phyloP scores from a whole-genome alignment of 2,113 vertebrate genomes.

The Corythornis cristatus region DNA sequence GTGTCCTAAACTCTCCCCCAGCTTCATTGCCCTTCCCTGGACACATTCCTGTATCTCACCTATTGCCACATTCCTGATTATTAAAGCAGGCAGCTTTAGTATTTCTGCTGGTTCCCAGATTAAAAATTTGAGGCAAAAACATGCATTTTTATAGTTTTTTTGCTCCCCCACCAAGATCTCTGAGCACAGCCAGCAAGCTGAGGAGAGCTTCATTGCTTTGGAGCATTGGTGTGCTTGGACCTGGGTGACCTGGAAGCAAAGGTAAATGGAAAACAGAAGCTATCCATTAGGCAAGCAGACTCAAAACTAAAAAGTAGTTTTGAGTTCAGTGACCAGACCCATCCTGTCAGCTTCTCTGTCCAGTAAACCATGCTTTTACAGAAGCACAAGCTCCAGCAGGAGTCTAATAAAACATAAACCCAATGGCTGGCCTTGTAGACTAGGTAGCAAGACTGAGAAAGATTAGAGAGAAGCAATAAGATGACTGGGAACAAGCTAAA shows the following conservation, averaged over 20 bases:
- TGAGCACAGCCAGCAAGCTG: neutral
- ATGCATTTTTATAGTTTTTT: neutral
- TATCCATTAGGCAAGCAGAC: neutral
- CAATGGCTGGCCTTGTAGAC: fast-evolving
- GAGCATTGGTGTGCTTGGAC: neutral
- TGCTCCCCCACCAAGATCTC: neutral
- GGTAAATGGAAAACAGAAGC: neutral
- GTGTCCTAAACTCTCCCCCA: neutral
- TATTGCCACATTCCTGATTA: neutral
- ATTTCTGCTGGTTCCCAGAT: neutral
- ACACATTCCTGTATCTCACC: neutral
- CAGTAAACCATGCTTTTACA: neutral
- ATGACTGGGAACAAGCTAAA: neutral
- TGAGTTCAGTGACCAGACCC: neutral
- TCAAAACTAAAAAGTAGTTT: neutral
- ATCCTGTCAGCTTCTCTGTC: neutral
- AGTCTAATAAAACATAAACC: neutral
- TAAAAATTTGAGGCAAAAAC: neutral
- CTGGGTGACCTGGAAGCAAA: neutral
- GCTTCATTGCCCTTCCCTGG: neutral
- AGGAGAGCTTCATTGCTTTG: neutral
- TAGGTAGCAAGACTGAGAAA: neutral
- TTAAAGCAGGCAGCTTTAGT: neutral
- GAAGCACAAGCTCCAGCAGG: neutral
- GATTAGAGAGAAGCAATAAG: neutral